These are phyloP conservation scores for Sarcoramphus papa DNA, from an alignment of 2,797 vertebrate genomes.

Conservation along the genomic window DNA sequence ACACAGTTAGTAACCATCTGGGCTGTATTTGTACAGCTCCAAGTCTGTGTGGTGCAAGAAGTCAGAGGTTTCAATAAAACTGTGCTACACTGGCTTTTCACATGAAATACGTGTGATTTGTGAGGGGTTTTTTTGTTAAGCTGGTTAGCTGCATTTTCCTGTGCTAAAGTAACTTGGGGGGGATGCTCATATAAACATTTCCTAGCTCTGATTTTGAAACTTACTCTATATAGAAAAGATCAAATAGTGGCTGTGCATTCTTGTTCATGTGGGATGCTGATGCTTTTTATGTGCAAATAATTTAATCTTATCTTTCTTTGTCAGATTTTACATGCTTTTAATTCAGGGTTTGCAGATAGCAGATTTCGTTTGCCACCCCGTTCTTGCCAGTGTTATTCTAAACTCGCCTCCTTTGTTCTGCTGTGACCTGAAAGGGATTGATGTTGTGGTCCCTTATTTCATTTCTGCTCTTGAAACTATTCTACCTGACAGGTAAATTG, in stretches of 20 bases:
- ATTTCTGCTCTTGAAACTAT: constrained; percentile 90
- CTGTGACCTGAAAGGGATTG: constrained; percentile 90
- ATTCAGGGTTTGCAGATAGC: constrained; percentile 90
- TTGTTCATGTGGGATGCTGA: background rate
- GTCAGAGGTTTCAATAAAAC: background rate
- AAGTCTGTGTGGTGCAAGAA: background rate
- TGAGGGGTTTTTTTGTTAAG: background rate
- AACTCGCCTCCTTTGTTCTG: constrained; percentile 92
- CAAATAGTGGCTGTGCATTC: background rate
- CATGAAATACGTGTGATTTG: background rate
- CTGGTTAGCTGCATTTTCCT: background rate
- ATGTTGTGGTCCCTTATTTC: constrained; percentile 89
- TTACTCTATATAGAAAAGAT: background rate
- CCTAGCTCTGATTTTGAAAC: background rate
- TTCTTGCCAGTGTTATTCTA: constrained; percentile 88
- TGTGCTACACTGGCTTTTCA: background rate
- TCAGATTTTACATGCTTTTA: constrained; percentile 95
- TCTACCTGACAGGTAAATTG: constrained; percentile 87
- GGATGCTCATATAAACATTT: background rate
- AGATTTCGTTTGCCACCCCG: constrained; percentile 85
- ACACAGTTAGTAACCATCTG: too few relatives aligned
- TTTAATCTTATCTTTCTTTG: constrained; percentile 72
- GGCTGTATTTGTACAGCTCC: background rate
- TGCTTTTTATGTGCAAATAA: constrained; percentile 49
- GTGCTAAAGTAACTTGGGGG: background rate